Conservation (phyloP, 1,140 invertebrate species). For the Zophobas atratus region DNA sequence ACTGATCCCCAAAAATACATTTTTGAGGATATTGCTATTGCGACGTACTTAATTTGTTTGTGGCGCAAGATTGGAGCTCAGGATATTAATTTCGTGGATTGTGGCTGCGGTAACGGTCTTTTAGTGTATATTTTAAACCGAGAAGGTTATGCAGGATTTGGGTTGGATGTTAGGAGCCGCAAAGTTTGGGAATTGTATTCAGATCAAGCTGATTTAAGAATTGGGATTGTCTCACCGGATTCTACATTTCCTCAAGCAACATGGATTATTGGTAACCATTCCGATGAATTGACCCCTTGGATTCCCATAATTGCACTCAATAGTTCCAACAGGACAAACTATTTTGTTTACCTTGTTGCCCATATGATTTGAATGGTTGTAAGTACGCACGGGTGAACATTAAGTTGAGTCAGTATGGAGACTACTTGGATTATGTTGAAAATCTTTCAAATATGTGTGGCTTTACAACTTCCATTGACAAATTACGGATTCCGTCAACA, state of each 20-base stretch:
- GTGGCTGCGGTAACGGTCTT: constrained; percentile 98
- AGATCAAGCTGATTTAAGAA: constrained; percentile 66
- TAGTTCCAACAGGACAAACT: constrained; percentile 79
- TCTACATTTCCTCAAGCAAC: constrained; percentile 84
- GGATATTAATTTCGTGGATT: constrained; percentile 87
- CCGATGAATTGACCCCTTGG: constrained; percentile 98
- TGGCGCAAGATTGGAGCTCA: constrained; percentile 76
- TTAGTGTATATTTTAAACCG: constrained; percentile 89
- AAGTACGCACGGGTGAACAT: constrained; percentile 83
- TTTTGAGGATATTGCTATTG: constrained; percentile 97
- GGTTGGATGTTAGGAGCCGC: constrained; percentile 90
- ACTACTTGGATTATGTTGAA: constrained; percentile 87
- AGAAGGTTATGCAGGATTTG: constrained; percentile 90
- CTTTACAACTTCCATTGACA: constrained; percentile 84
- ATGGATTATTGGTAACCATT: constrained; percentile 99
- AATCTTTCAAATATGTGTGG: constrained; percentile 82
- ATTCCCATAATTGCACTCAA: constrained; percentile 92
- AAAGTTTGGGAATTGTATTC: constrained; percentile 93
- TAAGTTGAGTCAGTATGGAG: constrained; percentile 82
- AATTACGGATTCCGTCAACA: constrained; percentile 95
- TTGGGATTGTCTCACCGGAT: constrained; percentile 70
- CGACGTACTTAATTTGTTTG: constrained; percentile 89
- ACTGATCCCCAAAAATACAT: constrained; percentile 97
- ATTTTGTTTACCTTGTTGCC: constrained; percentile 96
- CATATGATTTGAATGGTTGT: constrained; percentile 90